Evolutionary conservation across 2,888 invertebrate species (phyloP).

Genomic region (Spatulosminthurus flaviceps): DNA sequence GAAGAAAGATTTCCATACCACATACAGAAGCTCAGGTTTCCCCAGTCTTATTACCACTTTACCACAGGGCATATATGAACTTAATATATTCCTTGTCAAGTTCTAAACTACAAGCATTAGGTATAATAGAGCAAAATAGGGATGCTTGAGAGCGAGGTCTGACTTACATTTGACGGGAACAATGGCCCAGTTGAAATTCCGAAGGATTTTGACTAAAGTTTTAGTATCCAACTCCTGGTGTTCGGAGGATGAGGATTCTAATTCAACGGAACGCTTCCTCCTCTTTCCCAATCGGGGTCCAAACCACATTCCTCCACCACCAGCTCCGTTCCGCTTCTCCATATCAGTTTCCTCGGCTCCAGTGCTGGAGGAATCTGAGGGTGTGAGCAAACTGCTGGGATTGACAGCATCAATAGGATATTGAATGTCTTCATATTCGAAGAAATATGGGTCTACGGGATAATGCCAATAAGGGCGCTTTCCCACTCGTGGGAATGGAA

Average conservation of each 20-base stretch:
- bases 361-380: slow-evolving; percentile 11
- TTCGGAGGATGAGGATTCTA: slow-evolving; percentile 51
- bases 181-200: slow-evolving; percentile 62
- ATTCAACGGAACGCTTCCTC: slow-evolving; percentile 59
- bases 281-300: slow-evolving; percentile 74
- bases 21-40: too few relatives aligned
- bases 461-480: slow-evolving; percentile 60
- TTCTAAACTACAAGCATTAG: too few relatives aligned
- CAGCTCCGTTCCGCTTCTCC: slow-evolving; percentile 54
- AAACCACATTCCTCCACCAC: slow-evolving; percentile 72
- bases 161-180: slow-evolving; percentile 60
- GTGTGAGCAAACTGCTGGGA: slow-evolving; percentile 21
- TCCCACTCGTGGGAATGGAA: slow-evolving; percentile 64
- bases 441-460: slow-evolving; percentile 55
- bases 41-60: too few relatives aligned
- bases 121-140: too few relatives aligned
- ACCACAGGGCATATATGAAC: too few relatives aligned
- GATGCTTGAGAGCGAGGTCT: too few relatives aligned
- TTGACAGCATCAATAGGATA: slow-evolving; percentile 45
- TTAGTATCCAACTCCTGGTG: slow-evolving; percentile 51
- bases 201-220: slow-evolving; percentile 61
- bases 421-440: slow-evolving; percentile 55
- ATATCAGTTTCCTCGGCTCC: slow-evolving; percentile 51
- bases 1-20: too few relatives aligned
- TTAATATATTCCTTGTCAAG: too few relatives aligned